Conservation (phyloP, 2,797 vertebrate species). For the Sebastes steindachneri region DNA sequence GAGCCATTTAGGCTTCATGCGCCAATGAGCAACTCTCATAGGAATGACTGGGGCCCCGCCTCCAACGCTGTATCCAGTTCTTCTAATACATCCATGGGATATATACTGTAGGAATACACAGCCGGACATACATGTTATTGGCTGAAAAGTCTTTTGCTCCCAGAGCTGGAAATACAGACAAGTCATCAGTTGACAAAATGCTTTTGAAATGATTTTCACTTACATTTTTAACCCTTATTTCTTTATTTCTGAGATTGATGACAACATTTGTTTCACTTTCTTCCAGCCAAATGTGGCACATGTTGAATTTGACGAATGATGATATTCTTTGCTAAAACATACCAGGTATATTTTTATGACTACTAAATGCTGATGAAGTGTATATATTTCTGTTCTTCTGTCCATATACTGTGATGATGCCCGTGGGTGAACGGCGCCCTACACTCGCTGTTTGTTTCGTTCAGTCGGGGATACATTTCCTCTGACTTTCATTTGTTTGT, state of each 20-base stretch:
- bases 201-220: background rate
- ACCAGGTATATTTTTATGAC: background rate
- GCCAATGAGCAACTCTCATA: too few relatives aligned
- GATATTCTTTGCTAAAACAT: background rate
- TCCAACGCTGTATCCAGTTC: too few relatives aligned
- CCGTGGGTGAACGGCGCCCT: background rate
- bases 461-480: conserved; percentile 23
- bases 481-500: conserved; percentile 55
- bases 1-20: too few relatives aligned
- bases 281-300: too few relatives aligned
- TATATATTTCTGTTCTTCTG: background rate
- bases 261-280: background rate
- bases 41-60: too few relatives aligned
- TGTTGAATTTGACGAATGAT: background rate
- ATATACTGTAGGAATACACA: too few relatives aligned
- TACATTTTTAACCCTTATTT: background rate
- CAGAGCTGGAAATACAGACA: too few relatives aligned
- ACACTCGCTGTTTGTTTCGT: background rate
- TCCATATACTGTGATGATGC: background rate
- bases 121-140: too few relatives aligned
- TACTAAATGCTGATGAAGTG: background rate
- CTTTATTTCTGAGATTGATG: background rate
- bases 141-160: too few relatives aligned
- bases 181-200: too few relatives aligned
- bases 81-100: too few relatives aligned